Evolutionary conservation across 2,888 invertebrate species (phyloP).

Genomic region (Drosophila anomalata): DNA sequence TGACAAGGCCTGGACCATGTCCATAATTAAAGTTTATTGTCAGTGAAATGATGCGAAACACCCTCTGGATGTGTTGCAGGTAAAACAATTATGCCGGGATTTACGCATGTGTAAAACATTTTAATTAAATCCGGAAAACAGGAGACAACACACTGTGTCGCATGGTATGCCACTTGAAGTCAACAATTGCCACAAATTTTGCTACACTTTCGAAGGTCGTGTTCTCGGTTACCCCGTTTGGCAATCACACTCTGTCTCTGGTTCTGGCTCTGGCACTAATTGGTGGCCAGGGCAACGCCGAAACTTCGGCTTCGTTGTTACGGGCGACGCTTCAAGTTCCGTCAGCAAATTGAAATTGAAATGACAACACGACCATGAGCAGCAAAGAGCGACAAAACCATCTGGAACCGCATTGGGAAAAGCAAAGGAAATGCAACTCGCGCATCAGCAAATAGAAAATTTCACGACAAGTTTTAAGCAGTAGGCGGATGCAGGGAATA

Average conservation of each 20-base stretch:
- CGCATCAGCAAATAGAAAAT: slow-evolving; percentile 53
- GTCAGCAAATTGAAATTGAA: slow-evolving; percentile 73
- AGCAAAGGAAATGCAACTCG: slow-evolving; percentile 56
- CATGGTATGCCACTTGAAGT: slow-evolving; percentile 12
- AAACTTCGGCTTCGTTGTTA: slow-evolving; percentile 56
- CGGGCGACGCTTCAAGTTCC: slow-evolving; percentile 57
- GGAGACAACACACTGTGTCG: slow-evolving; percentile 5
- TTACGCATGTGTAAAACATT: slow-evolving; percentile 58
- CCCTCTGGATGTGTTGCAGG: slow-evolving; percentile 8
- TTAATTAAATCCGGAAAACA: slow-evolving; percentile 60
- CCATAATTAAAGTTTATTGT: slow-evolving; percentile 51
- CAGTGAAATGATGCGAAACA: slow-evolving; percentile 14
- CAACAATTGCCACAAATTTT: slow-evolving; percentile 24
- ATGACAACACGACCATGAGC: slow-evolving; percentile 52
- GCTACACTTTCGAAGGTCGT: slow-evolving; percentile 28
- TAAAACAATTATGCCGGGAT: slow-evolving; percentile 52
- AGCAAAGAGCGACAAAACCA: slow-evolving; percentile 16
- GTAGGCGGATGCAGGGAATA: slow-evolving; percentile 17
- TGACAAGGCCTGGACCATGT: slow-evolving; percentile 12
- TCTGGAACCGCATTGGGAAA: slow-evolving; percentile 26
- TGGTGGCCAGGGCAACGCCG: slow-evolving; percentile 40
- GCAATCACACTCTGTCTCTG: neutral
- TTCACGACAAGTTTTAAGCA: slow-evolving; percentile 39
- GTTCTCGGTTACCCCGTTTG: slow-evolving; percentile 7
- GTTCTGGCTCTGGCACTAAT: slow-evolving; percentile 35